A percentile compares a stretch with the other conserved stretches of the same genome.
Evolutionary conservation across 2,113 vertebrate species (phyloP).

Genomic region (Gracilinanus agilis): DNA sequence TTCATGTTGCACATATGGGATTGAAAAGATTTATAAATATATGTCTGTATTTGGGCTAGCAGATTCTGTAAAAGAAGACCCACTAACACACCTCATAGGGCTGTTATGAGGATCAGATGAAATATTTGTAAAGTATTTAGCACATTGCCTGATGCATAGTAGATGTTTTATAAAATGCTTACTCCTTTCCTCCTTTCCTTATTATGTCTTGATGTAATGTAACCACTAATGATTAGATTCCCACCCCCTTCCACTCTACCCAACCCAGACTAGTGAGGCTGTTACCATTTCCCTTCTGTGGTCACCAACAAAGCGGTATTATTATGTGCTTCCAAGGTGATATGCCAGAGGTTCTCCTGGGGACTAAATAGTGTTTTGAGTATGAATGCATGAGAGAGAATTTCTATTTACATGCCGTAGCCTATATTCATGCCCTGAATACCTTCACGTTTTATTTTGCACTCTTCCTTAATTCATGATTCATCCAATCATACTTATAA

Average conservation of each 20-base stretch:
- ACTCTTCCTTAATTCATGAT: not conserved
- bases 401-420: not conserved
- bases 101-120: not conserved
- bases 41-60: not conserved
- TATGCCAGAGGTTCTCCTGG: not conserved
- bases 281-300: not conserved
- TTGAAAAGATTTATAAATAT: constrained; percentile 47
- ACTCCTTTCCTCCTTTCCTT: not conserved
- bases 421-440: not conserved
- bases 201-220: constrained; percentile 21
- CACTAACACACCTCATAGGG: not conserved
- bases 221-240: constrained; percentile 25
- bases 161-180: not conserved
- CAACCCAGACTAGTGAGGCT: not conserved
- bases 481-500: no score
- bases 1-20: constrained; percentile 16
- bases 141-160: not conserved
- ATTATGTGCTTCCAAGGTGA: not conserved
- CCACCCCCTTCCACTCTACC: not conserved
- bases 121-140: not conserved
- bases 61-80: constrained; percentile 26
- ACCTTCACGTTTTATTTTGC: not conserved
- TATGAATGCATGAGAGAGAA: not conserved
- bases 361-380: not conserved
- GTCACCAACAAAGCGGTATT: not conserved